These are phyloP conservation scores for Hermodice carunculata DNA, from an alignment of 2,888 invertebrate genomes.

Conservation along the genomic window DNA sequence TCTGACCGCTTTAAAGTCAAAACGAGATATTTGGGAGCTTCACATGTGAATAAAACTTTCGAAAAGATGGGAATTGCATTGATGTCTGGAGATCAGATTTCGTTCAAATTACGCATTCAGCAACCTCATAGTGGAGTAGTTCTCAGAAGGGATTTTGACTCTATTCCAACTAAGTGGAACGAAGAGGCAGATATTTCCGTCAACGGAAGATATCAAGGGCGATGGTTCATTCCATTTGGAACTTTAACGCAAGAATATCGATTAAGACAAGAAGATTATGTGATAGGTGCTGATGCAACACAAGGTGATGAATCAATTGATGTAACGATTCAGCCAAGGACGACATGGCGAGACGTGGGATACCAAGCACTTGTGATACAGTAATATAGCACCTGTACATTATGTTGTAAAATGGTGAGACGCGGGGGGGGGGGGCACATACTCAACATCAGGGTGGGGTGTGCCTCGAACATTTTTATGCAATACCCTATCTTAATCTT, in stretches of 20 bases:
- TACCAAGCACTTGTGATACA: slow-evolving; percentile 9
- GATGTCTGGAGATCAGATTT: slow-evolving; percentile 11
- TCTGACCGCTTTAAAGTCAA: slow-evolving; percentile 9
- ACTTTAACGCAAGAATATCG: slow-evolving; percentile 22
- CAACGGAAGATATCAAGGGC: slow-evolving; percentile 19
- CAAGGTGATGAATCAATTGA: too few species aligned
- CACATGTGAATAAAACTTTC: slow-evolving; percentile 7
- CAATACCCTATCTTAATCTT: too few species aligned
- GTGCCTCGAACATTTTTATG: too few species aligned
- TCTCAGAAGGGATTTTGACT: slow-evolving; percentile 29
- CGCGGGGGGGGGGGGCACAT: too few species aligned
- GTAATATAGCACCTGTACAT: too few species aligned
- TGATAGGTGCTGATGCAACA: too few species aligned
- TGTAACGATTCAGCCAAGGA: background rate
- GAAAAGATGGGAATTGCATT: slow-evolving; percentile 17
- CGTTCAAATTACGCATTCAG: slow-evolving; percentile 16
- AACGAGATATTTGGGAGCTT: slow-evolving; percentile 24
- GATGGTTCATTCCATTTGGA: slow-evolving; percentile 32
- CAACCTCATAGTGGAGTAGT: slow-evolving; percentile 15
- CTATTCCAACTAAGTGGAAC: slow-evolving; percentile 32
- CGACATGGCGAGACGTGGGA: slow-evolving; percentile 17
- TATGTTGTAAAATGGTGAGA: too few species aligned
- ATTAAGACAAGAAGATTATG: slow-evolving; percentile 22
- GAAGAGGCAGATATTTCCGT: slow-evolving; percentile 23
- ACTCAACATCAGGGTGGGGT: too few species aligned